Conservation (phyloP, 2,797 vertebrate species). For the Sebastiscus albofasciatus region DNA sequence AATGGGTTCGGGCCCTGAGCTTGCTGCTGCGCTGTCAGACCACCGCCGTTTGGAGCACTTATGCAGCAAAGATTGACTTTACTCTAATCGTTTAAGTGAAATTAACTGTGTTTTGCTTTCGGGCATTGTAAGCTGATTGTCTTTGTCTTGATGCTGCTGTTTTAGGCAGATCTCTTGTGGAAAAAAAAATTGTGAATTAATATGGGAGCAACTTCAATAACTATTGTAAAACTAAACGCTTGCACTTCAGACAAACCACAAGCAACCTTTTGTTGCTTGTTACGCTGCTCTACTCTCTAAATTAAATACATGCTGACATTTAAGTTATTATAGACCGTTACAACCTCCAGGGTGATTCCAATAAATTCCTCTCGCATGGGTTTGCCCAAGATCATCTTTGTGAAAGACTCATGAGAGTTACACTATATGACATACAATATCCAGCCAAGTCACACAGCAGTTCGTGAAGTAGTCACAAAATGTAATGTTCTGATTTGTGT, state of each 20-base stretch:
- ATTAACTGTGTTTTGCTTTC: slow-evolving; percentile 36
- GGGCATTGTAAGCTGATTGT: neutral
- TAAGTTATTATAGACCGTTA: neutral
- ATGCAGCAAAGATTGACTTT: slow-evolving; percentile 27
- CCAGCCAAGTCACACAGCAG: neutral
- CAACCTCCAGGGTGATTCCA: neutral
- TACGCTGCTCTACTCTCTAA: neutral
- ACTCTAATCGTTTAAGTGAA: slow-evolving; percentile 34
- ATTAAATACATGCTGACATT: neutral
- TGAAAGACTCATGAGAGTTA: neutral
- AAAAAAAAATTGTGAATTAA: neutral
- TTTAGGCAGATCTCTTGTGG: neutral
- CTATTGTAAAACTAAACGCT: neutral
- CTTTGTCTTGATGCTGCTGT: neutral
- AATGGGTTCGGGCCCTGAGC: slow-evolving; percentile 3
- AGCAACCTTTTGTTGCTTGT: neutral
- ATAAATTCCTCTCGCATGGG: neutral
- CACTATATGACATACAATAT: neutral
- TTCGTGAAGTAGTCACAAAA: neutral
- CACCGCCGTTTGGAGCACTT: slow-evolving; percentile 7
- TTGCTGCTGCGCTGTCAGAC: slow-evolving; percentile 13
- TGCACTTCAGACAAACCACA: neutral
- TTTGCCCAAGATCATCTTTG: neutral
- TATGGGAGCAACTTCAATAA: neutral
- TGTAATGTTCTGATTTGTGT: neutral